Conservation (phyloP, 2,888 invertebrate species). For the Gnatocerus cornutus region DNA sequence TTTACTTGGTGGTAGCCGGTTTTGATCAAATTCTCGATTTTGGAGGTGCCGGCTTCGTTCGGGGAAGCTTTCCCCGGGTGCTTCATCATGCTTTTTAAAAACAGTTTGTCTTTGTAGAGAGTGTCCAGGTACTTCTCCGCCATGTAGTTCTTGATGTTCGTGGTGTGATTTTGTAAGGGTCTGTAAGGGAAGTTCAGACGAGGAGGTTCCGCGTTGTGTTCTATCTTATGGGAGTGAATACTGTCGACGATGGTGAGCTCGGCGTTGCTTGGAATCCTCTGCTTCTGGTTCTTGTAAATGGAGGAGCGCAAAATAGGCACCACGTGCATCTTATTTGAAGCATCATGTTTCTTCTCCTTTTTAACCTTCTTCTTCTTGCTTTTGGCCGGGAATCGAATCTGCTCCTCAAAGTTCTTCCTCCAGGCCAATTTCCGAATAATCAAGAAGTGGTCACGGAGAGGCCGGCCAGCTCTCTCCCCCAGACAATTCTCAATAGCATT, state of each 20-base stretch:
- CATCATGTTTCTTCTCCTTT: slow-evolving; percentile 55
- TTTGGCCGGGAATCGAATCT: slow-evolving; percentile 62
- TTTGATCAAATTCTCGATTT: slow-evolving; percentile 62
- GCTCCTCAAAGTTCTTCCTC: slow-evolving; percentile 63
- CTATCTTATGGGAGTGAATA: slow-evolving; percentile 61
- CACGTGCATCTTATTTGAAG: no score
- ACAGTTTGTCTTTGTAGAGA: slow-evolving; percentile 70
- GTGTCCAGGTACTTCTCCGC: slow-evolving; percentile 70
- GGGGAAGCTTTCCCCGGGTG: slow-evolving; percentile 66
- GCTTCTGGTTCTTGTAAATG: no score
- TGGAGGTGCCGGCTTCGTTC: slow-evolving; percentile 64
- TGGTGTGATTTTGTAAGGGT: slow-evolving; percentile 68
- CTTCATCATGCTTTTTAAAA: slow-evolving; percentile 65
- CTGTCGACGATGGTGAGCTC: slow-evolving; percentile 58
- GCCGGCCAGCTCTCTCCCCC: slow-evolving; percentile 67
- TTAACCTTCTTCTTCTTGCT: slow-evolving; percentile 57
- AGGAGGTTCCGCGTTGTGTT: slow-evolving; percentile 62
- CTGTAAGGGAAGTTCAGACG: slow-evolving; percentile 61
- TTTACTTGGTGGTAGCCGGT: slow-evolving; percentile 64
- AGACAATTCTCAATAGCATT: slow-evolving; percentile 69
- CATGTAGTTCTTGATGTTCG: slow-evolving; percentile 69
- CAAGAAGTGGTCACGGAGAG: slow-evolving; percentile 68
- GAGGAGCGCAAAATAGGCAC: no score
- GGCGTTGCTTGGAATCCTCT: no score
- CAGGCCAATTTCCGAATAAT: slow-evolving; percentile 68